phyloP scores from a whole-genome alignment of 1,140 invertebrate species.

The Sitobion miscanthi region DNA sequence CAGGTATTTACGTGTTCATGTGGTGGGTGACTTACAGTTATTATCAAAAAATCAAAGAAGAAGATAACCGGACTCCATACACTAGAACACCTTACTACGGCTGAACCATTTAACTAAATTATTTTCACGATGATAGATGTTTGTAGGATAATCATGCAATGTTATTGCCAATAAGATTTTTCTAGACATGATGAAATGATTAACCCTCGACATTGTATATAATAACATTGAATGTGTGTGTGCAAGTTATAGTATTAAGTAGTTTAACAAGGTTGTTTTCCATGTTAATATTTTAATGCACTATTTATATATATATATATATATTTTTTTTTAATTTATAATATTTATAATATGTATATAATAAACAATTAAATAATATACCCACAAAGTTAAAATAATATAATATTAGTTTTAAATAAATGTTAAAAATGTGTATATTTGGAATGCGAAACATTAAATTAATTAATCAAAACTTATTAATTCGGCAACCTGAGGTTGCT shows the following conservation, averaged over 20 bases:
- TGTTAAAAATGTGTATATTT: constrained; percentile 36
- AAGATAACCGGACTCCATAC: constrained; percentile 54
- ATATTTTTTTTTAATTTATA: constrained; percentile 44
- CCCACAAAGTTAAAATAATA: constrained; percentile 56
- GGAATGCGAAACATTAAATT: constrained; percentile 26
- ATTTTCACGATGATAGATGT: background rate
- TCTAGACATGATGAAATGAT: background rate
- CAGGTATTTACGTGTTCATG: constrained; percentile 63
- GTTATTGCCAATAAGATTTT: constrained; percentile 6
- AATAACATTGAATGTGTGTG: background rate
- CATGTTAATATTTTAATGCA: constrained; percentile 32
- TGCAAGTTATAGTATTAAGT: constrained; percentile 14
- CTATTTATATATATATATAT: constrained; percentile 37
- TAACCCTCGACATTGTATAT: background rate
- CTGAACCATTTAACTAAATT: constrained; percentile 2
- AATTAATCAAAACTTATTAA: constrained; percentile 54
- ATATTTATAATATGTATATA: constrained; percentile 54
- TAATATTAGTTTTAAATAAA: constrained; percentile 50
- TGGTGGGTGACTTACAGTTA: constrained; percentile 66
- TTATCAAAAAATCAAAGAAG: constrained; percentile 62
- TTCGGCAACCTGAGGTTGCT: constrained; percentile 44
- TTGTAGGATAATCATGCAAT: background rate
- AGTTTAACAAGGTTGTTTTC: constrained; percentile 30
- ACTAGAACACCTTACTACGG: constrained; percentile 51
- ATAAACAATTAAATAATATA: constrained; percentile 56